Conservation (phyloP, 2,888 invertebrate genomes). For the Nomada hirtipes region DNA sequence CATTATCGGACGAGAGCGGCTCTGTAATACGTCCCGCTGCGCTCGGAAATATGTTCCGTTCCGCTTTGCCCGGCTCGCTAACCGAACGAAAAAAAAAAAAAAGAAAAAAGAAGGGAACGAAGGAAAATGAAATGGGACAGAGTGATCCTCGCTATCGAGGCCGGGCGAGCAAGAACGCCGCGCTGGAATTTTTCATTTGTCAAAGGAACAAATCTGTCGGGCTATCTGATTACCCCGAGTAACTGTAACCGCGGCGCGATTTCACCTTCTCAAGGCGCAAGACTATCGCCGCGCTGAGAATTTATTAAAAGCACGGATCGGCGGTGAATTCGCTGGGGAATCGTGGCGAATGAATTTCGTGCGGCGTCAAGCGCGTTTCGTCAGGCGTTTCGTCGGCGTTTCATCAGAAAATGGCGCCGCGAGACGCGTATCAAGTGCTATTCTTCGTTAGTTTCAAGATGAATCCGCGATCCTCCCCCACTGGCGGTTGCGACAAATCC, state of each 20-base stretch:
- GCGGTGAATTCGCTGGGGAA: background rate
- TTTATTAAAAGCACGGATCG: conserved; percentile 2
- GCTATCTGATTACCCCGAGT: background rate
- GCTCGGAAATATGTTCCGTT: conserved; percentile 74
- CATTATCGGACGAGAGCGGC: conserved; percentile 80
- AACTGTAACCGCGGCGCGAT: too few relatives aligned
- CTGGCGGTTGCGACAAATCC: conserved; percentile 42
- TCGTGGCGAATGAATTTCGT: conserved; percentile 3
- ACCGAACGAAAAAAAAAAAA: conserved; percentile 27
- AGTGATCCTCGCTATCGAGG: conserved; percentile 49
- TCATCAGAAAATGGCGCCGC: conserved; percentile 61
- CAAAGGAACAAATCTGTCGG: background rate
- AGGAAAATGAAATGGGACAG: conserved; percentile 50
- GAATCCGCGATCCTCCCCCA: conserved; percentile 42
- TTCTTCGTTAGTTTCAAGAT: conserved; percentile 61
- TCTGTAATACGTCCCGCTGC: conserved; percentile 79
- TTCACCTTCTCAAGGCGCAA: background rate
- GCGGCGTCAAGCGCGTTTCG: background rate
- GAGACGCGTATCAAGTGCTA: conserved; percentile 59
- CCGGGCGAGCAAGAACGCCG: background rate
- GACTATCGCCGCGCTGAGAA: background rate
- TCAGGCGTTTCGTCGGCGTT: too few relatives aligned
- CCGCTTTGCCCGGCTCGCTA: conserved; percentile 58
- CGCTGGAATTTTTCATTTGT: background rate
- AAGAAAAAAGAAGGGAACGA: background rate